Percentiles rank a stretch among this genome's conserved stretches.
Evolutionary conservation across 2,113 vertebrate genomes (phyloP).

Genomic region (Oncorhynchus mykiss): DNA sequence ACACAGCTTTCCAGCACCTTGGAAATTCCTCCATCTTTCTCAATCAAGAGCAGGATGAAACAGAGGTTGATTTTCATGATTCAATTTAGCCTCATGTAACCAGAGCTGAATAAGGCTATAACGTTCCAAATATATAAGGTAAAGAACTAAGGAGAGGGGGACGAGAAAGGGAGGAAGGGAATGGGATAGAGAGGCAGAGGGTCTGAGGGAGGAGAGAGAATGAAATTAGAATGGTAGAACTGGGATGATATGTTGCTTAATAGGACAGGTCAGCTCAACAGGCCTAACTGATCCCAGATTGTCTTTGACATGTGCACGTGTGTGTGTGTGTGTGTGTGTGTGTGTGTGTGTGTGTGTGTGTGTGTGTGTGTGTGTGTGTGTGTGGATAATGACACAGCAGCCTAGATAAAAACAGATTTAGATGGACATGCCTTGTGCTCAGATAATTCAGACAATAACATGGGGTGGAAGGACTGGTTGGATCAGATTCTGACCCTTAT

Average conservation of each 20-base stretch:
- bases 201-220: neutral
- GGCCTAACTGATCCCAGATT: too few species aligned
- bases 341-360: neutral
- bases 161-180: neutral
- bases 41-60: constrained; percentile 64
- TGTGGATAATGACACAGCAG: neutral
- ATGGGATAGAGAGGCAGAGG: neutral
- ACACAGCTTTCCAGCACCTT: constrained; percentile 65
- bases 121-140: neutral
- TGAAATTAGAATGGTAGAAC: neutral
- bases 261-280: too few species aligned
- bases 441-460: neutral
- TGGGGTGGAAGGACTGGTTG: neutral
- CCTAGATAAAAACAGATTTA: neutral
- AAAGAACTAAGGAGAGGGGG: neutral
- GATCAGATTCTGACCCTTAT: neutral
- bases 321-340: constrained; percentile 9
- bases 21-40: constrained; percentile 66
- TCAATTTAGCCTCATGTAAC: constrained; percentile 73
- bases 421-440: too few species aligned
- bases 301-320: neutral
- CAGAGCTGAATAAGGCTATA: constrained; percentile 36
- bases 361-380: constrained; percentile 1
- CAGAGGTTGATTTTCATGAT: constrained; percentile 73
- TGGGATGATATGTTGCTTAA: too few species aligned